Conservation (phyloP, 1,140 invertebrate genomes). For the Euborellia annulipes region DNA sequence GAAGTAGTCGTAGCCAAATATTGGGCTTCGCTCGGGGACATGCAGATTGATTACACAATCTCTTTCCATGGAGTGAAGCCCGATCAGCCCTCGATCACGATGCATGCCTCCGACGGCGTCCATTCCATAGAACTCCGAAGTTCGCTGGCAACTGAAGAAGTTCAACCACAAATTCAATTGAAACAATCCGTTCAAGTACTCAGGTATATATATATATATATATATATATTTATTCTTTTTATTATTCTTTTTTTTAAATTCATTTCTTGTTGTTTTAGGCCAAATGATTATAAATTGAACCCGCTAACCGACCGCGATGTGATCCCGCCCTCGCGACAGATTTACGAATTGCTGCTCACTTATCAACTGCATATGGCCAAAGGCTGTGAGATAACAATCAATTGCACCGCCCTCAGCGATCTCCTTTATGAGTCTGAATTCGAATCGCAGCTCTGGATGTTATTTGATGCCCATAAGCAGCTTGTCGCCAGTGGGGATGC, state of each 20-base stretch:
- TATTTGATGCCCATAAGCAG: conserved; percentile 88
- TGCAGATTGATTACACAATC: conserved; percentile 55
- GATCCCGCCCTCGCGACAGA: conserved; percentile 69
- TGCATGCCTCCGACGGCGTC: conserved; percentile 65
- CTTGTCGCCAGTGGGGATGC: conserved; percentile 73
- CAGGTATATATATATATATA: conserved; percentile 40
- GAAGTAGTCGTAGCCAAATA: conserved; percentile 86
- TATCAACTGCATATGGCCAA: conserved; percentile 77
- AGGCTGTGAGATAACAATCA: conserved; percentile 63
- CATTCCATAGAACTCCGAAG: conserved; percentile 49
- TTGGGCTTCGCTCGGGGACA: conserved; percentile 78
- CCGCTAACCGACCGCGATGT: conserved; percentile 63
- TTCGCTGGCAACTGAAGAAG: conserved; percentile 59
- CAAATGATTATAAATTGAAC: conserved; percentile 58
- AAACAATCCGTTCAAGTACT: conserved; percentile 66
- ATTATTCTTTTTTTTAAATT: neutral
- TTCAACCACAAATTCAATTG: conserved; percentile 53
- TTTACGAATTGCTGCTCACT: conserved; percentile 74
- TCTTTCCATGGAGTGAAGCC: conserved; percentile 71
- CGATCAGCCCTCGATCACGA: conserved; percentile 37
- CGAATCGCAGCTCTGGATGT: conserved; percentile 91
- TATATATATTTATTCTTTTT: too few relatives aligned
- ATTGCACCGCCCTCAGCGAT: conserved; percentile 64
- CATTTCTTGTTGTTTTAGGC: conserved; percentile 35
- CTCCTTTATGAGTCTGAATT: conserved; percentile 87